Evolutionary conservation across 2,113 vertebrate species (phyloP).

Genomic region (Cebidichthys violaceus): DNA sequence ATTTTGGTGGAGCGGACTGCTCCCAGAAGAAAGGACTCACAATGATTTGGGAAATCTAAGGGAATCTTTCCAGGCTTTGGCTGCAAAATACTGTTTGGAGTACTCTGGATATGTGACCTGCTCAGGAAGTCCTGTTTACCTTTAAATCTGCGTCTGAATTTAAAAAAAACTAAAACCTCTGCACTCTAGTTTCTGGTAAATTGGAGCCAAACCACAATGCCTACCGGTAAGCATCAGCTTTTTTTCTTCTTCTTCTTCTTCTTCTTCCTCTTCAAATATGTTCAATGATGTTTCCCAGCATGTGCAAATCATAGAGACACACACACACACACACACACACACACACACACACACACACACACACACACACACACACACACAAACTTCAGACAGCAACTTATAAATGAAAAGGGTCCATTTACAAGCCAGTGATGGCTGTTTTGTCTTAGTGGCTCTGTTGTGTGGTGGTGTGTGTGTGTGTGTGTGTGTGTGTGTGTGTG

Average conservation of each 20-base stretch:
- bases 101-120: slow-evolving; percentile 73
- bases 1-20: slow-evolving; percentile 45
- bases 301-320: too few relatives aligned
- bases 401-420: slow-evolving; percentile 11
- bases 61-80: slow-evolving; percentile 20
- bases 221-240: slow-evolving; percentile 74
- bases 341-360: too few relatives aligned
- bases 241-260: neutral
- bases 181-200: slow-evolving; percentile 23
- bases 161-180: neutral
- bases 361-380: too few relatives aligned
- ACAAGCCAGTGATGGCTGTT: slow-evolving; percentile 42
- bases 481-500: too few relatives aligned
- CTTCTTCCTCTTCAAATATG: neutral
- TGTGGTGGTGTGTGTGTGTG: too few relatives aligned
- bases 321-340: too few relatives aligned
- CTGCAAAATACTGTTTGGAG: slow-evolving; percentile 58
- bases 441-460: slow-evolving; percentile 46
- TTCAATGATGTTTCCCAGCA: neutral
- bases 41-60: slow-evolving; percentile 59
- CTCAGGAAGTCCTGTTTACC: slow-evolving; percentile 28
- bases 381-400: slow-evolving; percentile 30
- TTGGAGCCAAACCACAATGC: slow-evolving; percentile 69
- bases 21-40: slow-evolving; percentile 46
- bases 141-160: slow-evolving; percentile 18